Conservation (phyloP, 1,140 invertebrate genomes). For the Drosophila nigromelanica region DNA sequence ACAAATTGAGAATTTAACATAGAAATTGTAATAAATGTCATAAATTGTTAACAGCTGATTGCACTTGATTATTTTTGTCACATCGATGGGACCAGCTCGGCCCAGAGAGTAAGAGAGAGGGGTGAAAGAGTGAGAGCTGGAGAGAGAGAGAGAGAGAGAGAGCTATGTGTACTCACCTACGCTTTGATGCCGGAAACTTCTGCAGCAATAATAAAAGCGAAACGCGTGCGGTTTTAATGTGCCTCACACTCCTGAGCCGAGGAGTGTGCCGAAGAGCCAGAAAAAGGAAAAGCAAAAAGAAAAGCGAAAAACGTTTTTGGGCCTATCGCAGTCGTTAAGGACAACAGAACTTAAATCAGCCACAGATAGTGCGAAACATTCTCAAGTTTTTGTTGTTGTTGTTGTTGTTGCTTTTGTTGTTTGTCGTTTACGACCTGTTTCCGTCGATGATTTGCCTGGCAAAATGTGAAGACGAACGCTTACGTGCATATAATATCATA, state of each 20-base stretch:
- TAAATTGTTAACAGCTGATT: constrained; percentile 62
- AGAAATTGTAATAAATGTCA: constrained; percentile 57
- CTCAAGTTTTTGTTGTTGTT: constrained; percentile 35
- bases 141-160: background rate
- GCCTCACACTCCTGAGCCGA: constrained; percentile 18
- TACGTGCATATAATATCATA: constrained; percentile 46
- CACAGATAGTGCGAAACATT: constrained; percentile 46
- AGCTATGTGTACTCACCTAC: constrained; percentile 1
- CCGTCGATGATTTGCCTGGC: constrained; percentile 22
- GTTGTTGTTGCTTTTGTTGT: background rate
- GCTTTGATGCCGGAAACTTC: constrained; percentile 27
- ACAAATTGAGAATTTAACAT: constrained; percentile 22
- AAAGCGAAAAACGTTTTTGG: background rate
- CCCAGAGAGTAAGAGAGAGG: no score
- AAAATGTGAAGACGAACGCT: constrained; percentile 19
- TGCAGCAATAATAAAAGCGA: constrained; percentile 51
- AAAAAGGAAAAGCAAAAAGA: no score
- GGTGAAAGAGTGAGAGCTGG: background rate
- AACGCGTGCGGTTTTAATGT: constrained; percentile 57
- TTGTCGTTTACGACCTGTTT: constrained; percentile 50
- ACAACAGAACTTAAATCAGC: constrained; percentile 23
- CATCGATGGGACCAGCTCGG: background rate
- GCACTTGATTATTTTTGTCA: constrained; percentile 54
- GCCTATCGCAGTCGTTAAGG: constrained; percentile 39
- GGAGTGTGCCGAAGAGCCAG: background rate